Evolutionary conservation across 2,113 vertebrate species (phyloP).

Genomic region (Morone chrysops): DNA sequence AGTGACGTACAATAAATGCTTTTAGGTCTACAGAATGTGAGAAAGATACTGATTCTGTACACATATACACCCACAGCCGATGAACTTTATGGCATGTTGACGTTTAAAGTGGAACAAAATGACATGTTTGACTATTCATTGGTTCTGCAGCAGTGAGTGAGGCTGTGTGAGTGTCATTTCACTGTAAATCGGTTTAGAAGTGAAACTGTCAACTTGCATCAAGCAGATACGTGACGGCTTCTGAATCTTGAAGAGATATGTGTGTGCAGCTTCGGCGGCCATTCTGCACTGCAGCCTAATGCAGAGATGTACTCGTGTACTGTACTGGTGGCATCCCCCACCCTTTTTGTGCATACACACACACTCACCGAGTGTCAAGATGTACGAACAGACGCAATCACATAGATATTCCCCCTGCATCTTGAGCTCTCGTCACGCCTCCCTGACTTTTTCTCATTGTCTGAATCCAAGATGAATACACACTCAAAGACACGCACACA

Average conservation of each 20-base stretch:
- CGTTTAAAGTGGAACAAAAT: not conserved
- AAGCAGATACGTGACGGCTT: constrained; percentile 31
- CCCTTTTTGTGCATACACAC: not conserved
- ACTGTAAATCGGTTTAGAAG: constrained; percentile 59
- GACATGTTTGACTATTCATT: constrained; percentile 43
- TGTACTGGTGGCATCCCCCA: constrained; percentile 22
- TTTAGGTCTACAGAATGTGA: not conserved
- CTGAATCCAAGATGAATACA: constrained; percentile 69
- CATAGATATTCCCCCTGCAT: constrained; percentile 75
- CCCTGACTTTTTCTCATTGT: constrained; percentile 79
- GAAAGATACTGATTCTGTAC: constrained; percentile 13
- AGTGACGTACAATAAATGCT: constrained; percentile 32
- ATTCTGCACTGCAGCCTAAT: constrained; percentile 51
- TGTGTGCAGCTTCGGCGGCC: constrained; percentile 8
- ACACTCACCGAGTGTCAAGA: constrained; percentile 42
- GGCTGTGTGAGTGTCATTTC: constrained; percentile 19
- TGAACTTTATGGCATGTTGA: constrained; percentile 22
- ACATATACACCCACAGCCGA: constrained; percentile 4
- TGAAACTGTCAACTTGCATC: constrained; percentile 65
- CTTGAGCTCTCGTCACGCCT: constrained; percentile 76
- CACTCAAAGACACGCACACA: constrained; percentile 35
- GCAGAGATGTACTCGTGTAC: constrained; percentile 37
- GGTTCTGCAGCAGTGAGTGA: constrained; percentile 10
- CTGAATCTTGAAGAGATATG: constrained; percentile 41
- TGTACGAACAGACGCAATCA: constrained; percentile 66